phyloP scores from a whole-genome alignment of 2,888 invertebrate species.

The Spatulosminthurus flaviceps region DNA sequence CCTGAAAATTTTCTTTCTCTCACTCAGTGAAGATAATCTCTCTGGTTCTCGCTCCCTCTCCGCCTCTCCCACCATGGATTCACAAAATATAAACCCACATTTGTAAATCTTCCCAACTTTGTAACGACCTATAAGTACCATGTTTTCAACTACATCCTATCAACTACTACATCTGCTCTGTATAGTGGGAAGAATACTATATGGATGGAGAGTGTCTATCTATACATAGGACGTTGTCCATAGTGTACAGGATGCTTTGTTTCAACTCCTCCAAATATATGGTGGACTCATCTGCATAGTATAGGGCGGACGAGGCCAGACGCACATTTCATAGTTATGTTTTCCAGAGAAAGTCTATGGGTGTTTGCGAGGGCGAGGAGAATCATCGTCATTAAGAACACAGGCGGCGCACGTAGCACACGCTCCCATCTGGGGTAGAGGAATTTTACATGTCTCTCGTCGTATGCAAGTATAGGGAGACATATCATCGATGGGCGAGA shows the following conservation, averaged over 20 bases:
- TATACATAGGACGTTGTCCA: too few species aligned
- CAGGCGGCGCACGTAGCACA: conserved; percentile 26
- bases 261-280: too few species aligned
- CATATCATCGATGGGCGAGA: too few species aligned
- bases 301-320: not conserved
- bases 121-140: not conserved
- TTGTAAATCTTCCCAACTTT: conserved; percentile 6
- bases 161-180: too few species aligned
- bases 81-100: not conserved
- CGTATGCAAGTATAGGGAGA: not conserved
- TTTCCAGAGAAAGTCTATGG: not conserved
- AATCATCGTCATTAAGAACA: not conserved
- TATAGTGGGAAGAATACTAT: too few species aligned
- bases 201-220: too few species aligned
- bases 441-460: not conserved
- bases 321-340: not conserved
- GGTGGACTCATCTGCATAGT: too few species aligned
- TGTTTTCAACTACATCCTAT: too few species aligned
- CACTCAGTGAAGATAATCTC: conserved; percentile 11
- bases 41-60: not conserved
- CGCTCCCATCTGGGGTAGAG: not conserved
- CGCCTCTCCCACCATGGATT: not conserved
- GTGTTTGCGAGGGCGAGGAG: not conserved
- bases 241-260: too few species aligned
- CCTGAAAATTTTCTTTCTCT: conserved; percentile 4